Conservation (phyloP, 2,797 vertebrate genomes). For the Anniella stebbinsi region DNA sequence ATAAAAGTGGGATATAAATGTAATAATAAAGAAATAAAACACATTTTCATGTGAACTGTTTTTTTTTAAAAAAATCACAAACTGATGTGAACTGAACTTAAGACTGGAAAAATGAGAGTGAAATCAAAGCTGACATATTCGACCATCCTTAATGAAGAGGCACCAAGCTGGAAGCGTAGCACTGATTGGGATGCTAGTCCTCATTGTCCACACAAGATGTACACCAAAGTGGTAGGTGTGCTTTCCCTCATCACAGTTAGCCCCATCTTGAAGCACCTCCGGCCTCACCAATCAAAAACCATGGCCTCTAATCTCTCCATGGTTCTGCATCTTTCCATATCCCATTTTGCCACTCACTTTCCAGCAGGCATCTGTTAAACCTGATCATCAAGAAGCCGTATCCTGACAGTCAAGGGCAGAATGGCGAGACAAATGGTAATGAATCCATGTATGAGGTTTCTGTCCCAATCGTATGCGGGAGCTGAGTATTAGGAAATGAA, state of each 20-base stretch:
- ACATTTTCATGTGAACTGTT: too few species aligned
- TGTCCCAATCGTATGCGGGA: not conserved
- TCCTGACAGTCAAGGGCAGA: conserved; percentile 24
- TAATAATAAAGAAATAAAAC: too few species aligned
- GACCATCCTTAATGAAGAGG: not conserved
- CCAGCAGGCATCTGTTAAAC: not conserved
- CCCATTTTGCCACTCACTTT: conserved; percentile 25
- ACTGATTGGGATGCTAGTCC: not conserved
- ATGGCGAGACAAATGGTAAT: conserved; percentile 15
- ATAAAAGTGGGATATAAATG: too few species aligned
- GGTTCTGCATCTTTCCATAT: not conserved
- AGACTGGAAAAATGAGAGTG: not conserved
- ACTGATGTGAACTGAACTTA: too few species aligned
- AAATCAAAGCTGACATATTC: too few species aligned
- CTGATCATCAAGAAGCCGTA: not conserved
- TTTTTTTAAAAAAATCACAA: too few species aligned
- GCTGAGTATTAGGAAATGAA: conserved; percentile 14
- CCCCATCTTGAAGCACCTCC: not conserved
- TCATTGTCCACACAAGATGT: not conserved
- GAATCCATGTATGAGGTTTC: not conserved
- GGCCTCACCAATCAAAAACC: not conserved
- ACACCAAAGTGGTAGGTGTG: not conserved
- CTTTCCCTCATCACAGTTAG: not conserved
- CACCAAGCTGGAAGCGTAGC: too few species aligned
- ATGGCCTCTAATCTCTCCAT: not conserved